Base-by-base conservation (phyloP, 2,113 vertebrate species). In the Dolichotis patagonum region DNA sequence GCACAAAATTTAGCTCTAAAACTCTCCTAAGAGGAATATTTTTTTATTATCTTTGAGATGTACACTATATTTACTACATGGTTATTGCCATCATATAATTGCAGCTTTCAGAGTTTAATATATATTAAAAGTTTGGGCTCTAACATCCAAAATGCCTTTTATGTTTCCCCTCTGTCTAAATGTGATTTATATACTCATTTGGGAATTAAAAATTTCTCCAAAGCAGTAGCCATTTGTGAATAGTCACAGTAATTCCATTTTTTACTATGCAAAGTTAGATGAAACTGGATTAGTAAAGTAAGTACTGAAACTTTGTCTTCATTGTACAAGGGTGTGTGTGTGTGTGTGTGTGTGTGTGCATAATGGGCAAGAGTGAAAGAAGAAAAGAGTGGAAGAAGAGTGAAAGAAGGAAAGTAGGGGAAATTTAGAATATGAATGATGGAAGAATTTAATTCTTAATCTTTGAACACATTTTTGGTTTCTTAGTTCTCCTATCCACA, bases 141-240 rank as follows among this genome's bases (percentile, higher is more conserved):
- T 81, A 91, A 77, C n/a, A n/a, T 96, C 30, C 62, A 90, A 71
- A 92, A 94, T 71, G 5, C 85, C n/a, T 85, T 94, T 93, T 84
- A 60, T 90, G 24, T 80, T 87, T 93, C 75, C 75, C 95, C 49
- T 81, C 3, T 49, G n/a, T 93, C 12, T 87, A 52, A 49, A 75
- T 87, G 73, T 60, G 62, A 92, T 90, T 85, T 95, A 92, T 88
- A 73, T 9, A 77, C 4, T 87, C 14, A 41, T 90, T 26, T 28
- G 62, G 17, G 20, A 69, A 73, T 95, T 71, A 58, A 82, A 90
- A 92, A 63, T 65, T 85, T 30, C 62, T 24, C 1, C 69, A 17
- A 96, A 80, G 7, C 22, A 71, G 26, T 69, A 85, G 5, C 4
- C 49, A 69, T 89, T 82, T 77, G 17, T 78, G 82, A 75, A 82